phyloP scores from a whole-genome alignment of 53 echinoderm and acorn worm genomes.

The Henricia sp. region DNA sequence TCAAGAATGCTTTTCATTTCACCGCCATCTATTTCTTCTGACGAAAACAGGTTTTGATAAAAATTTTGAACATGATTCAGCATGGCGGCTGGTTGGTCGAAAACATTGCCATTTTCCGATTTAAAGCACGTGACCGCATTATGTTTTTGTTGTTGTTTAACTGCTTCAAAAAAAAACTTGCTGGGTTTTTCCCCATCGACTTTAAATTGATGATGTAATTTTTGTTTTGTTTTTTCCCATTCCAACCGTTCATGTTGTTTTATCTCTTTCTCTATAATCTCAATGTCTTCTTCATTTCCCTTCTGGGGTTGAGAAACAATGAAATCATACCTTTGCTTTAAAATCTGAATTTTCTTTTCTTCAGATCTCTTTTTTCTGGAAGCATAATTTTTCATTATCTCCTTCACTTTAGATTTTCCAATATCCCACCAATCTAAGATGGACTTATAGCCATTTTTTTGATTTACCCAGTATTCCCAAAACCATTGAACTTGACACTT shows the following conservation, averaged over 20 bases:
- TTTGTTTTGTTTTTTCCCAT: conserved; percentile 2
- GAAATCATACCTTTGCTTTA: not conserved
- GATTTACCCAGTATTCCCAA: not conserved
- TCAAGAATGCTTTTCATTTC: not conserved
- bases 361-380: conserved; percentile 8
- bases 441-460: not conserved
- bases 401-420: not conserved
- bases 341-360: not conserved
- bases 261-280: not conserved
- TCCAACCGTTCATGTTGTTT: not conserved
- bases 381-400: too few species aligned
- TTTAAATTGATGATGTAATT: not conserved
- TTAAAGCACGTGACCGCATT: too few species aligned
- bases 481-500: not conserved
- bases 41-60: too few species aligned
- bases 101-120: too few species aligned
- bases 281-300: not conserved
- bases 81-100: too few species aligned
- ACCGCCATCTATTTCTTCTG: too few species aligned
- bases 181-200: not conserved
- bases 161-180: conserved; percentile 11
- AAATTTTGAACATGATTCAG: too few species aligned
- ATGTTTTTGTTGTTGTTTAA: not conserved
- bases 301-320: not conserved
- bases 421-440: not conserved